These are phyloP conservation scores for Trachythela sp. DNA, from an alignment of 64 coral and sea anemone species.

Conservation along the genomic window DNA sequence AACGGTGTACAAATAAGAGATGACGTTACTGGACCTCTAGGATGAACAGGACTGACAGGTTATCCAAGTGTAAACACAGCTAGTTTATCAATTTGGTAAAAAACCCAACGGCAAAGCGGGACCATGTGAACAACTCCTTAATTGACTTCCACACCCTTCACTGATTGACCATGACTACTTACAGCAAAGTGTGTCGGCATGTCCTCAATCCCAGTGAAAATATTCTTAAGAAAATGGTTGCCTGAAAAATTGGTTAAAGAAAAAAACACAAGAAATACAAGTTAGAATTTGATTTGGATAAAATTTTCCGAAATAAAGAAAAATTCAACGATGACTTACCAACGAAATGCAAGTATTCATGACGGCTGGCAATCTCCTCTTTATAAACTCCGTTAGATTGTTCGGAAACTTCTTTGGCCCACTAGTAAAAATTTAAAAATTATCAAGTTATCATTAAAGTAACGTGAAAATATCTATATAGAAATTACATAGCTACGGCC, in stretches of 20 bases:
- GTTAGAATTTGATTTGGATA: neutral
- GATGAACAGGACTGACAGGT: no score
- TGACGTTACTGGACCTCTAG: no score
- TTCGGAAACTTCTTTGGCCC: neutral
- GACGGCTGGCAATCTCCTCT: neutral
- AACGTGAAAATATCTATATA: no score
- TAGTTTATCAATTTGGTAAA: no score
- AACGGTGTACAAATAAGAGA: no score
- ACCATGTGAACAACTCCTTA: no score
- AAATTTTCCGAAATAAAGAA: neutral
- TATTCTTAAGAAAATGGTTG: slow-evolving; percentile 13
- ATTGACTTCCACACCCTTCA: no score
- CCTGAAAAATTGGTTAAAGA: neutral
- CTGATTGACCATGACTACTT: neutral
- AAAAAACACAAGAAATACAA: neutral
- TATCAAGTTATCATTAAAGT: no score
- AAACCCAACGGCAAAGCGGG: no score
- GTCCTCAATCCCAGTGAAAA: slow-evolving; percentile 6
- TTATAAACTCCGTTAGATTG: neutral
- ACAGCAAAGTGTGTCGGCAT: slow-evolving; percentile 3
- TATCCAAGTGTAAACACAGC: no score
- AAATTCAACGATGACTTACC: neutral
- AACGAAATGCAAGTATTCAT: neutral
- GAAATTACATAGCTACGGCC: neutral
- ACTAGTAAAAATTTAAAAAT: neutral